phyloP scores from a whole-genome alignment of 92 coral and sea anemone species.

The Porites evermanni region DNA sequence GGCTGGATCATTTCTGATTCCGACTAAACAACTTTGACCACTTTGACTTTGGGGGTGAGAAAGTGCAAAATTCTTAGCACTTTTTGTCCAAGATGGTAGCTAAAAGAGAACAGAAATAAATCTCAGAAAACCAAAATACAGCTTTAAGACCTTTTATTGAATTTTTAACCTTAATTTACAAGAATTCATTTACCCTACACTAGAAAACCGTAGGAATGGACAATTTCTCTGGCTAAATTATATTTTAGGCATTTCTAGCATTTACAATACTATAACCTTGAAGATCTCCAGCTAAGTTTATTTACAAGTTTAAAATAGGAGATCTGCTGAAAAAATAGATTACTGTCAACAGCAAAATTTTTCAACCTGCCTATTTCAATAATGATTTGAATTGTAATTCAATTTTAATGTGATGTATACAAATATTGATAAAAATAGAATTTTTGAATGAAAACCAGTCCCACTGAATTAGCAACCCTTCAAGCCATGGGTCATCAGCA shows the following conservation, averaged over 20 bases:
- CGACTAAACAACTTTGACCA: too few species aligned
- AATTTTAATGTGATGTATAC: background rate
- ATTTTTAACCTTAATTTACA: constrained; percentile 32
- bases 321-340: constrained; percentile 37
- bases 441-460: background rate
- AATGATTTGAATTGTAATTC: background rate
- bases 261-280: background rate
- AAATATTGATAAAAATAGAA: background rate
- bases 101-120: too few species aligned
- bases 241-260: background rate
- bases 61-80: too few species aligned
- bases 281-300: constrained; percentile 3
- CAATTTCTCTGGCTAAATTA: constrained; percentile 1
- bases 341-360: constrained; percentile 9
- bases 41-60: too few species aligned
- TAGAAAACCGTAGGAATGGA: constrained; percentile 2
- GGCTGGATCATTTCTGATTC: too few species aligned
- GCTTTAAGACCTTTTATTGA: constrained; percentile 26
- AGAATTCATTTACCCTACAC: constrained; percentile 2
- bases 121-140: background rate
- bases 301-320: constrained; percentile 43
- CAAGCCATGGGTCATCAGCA: too few species aligned
- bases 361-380: background rate
- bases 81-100: too few species aligned
- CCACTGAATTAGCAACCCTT: too few species aligned